These are phyloP conservation scores for Salvelinus alpinus DNA, from an alignment of 2,113 vertebrate species.

Conservation along the genomic window DNA sequence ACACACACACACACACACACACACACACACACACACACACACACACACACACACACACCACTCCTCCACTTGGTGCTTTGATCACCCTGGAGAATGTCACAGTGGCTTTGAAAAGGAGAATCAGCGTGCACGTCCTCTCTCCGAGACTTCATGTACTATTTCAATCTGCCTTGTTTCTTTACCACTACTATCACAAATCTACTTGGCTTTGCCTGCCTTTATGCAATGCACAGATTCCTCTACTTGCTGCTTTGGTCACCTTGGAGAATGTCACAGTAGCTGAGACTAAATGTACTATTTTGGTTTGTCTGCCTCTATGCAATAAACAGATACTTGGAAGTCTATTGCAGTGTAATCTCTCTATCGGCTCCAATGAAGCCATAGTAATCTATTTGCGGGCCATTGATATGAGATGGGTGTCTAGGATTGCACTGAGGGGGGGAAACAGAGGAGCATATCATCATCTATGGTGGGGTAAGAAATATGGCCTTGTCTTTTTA, in stretches of 20 bases:
- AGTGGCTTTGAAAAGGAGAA: neutral
- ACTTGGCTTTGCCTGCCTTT: no score
- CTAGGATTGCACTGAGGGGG: conserved; percentile 33
- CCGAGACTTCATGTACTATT: no score
- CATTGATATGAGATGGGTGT: conserved; percentile 43
- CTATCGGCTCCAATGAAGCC: conserved; percentile 49
- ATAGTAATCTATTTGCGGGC: conserved; percentile 44
- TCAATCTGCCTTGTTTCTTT: no score
- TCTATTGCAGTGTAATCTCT: conserved; percentile 15
- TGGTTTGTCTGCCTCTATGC: no score
- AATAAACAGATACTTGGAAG: neutral
- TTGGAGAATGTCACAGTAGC: no score
- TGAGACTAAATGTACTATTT: no score
- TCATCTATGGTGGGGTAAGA: conserved; percentile 2
- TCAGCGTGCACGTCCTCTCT: neutral
- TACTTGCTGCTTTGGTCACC: neutral
- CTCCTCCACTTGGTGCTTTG: neutral
- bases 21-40: no score
- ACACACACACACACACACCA: neutral
- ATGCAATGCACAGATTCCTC: neutral
- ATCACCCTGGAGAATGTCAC: neutral
- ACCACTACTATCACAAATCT: no score
- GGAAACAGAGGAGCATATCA: conserved; percentile 24
- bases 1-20: no score
- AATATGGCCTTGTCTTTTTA: conserved; percentile 9